Evolutionary conservation across 2,888 invertebrate species (phyloP), one percentile per base, ranked within the genome.

Genomic region (Rhaphigaster nebulosa): DNA sequence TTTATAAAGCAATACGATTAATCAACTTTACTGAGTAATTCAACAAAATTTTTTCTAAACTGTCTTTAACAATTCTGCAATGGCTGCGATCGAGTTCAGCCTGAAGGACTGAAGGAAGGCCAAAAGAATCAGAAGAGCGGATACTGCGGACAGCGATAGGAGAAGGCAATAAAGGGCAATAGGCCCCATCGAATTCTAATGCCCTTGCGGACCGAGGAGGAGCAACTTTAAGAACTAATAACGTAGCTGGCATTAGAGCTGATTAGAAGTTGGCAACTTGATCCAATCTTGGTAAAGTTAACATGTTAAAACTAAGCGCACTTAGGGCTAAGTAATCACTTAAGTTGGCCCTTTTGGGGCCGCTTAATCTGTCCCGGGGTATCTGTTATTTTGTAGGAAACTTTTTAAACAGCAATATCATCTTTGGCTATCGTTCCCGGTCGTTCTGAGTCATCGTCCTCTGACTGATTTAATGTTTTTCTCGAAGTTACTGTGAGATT

Each of bases 301-400:
- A 88, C 88, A 88, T 88, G 88, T 88, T 88, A 88, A 88, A 88
- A 88, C 88, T 88, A 88, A 88, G 60, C 88, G 88, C 88, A 88
- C 88, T 88, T 60, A 60, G 88, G 88, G 60, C 88, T 88, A 88
- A 88, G 88, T 88, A 88, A 88, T 88, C 88, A 88, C 88, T 88
- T 88, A 88, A 88, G 56, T 88, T 88, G 65, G 60, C 34, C 60
- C 88, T 88, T 88, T 56, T 38, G 65, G 88, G 45, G 20, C 45
- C 23, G 29, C 88, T 88, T 88, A 88, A 88, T 88, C 88, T 88
- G 88, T 60, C 60, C 34, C 29, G 56, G 56, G 60, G 88, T 88
- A 88, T 88, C 60, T 88, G 38, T 88, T 88, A 88, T 88, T 88
- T 88, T 88, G 56, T 88, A 38, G 41, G 88, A 60, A 88, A 88